Conservation (phyloP, 2,113 vertebrate species). For the Oxygymnocypris stewartii region DNA sequence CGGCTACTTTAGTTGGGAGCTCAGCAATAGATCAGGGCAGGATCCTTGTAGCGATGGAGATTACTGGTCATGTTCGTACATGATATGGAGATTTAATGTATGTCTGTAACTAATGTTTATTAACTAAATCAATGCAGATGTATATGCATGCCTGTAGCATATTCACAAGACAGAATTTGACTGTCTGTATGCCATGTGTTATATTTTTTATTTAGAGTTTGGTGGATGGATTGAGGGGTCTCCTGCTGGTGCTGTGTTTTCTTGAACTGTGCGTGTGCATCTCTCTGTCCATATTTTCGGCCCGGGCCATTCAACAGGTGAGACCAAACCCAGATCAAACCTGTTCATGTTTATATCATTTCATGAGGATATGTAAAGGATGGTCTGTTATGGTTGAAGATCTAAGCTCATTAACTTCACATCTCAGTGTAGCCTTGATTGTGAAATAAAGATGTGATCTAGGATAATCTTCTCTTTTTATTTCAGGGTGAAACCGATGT, state of each 20-base stretch:
- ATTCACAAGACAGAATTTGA: neutral
- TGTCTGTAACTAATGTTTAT: neutral
- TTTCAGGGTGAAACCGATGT: constrained; percentile 1
- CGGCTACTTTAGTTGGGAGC: constrained; percentile 54
- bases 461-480: neutral
- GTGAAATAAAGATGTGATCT: neutral
- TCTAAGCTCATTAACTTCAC: neutral
- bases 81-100: neutral
- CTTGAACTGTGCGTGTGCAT: constrained; percentile 13
- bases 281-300: neutral
- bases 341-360: neutral
- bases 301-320: constrained; percentile 2
- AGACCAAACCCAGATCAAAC: neutral
- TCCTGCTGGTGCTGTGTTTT: constrained; percentile 46
- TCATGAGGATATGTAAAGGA: neutral
- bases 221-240: constrained; percentile 14
- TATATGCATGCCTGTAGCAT: neutral
- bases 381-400: neutral
- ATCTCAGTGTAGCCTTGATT: neutral
- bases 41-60: neutral
- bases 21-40: neutral
- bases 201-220: constrained; percentile 4
- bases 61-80: neutral
- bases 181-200: too few relatives aligned
- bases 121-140: neutral